Conservation (phyloP, 1,140 invertebrate species). For the Nephotettix cincticeps region DNA sequence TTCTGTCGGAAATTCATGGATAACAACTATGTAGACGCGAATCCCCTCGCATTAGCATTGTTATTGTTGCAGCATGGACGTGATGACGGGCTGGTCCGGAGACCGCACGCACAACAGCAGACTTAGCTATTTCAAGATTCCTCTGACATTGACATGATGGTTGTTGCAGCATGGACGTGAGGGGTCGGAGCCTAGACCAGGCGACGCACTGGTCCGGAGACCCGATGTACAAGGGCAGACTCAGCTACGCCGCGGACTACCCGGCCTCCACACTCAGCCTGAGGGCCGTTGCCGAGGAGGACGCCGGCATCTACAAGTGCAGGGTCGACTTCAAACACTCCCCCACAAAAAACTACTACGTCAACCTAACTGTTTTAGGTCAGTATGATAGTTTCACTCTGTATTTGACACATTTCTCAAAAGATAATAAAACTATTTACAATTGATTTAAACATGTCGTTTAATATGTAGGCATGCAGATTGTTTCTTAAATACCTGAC, state of each 20-base stretch:
- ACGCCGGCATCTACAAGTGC: conserved; percentile 84
- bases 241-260: conserved; percentile 52
- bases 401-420: too few species aligned
- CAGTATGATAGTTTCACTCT: too few species aligned
- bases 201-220: conserved; percentile 51
- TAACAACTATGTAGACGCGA: too few species aligned
- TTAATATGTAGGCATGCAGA: too few species aligned
- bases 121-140: background rate
- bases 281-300: conserved; percentile 61
- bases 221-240: conserved; percentile 51
- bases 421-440: too few species aligned
- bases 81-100: background rate
- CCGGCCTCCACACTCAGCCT: conserved; percentile 61
- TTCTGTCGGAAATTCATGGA: too few species aligned
- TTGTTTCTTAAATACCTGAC: too few species aligned
- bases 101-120: background rate
- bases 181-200: conserved; percentile 6
- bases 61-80: too few species aligned
- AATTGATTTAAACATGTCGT: too few species aligned
- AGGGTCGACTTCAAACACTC: conserved; percentile 87
- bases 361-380: conserved; percentile 88
- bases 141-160: background rate
- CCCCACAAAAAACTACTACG: conserved; percentile 80
- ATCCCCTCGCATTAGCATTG: too few species aligned
- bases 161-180: conserved; percentile 18